Evolutionary conservation across 2,113 vertebrate species (phyloP).

Genomic region (Podarcis raffonei): DNA sequence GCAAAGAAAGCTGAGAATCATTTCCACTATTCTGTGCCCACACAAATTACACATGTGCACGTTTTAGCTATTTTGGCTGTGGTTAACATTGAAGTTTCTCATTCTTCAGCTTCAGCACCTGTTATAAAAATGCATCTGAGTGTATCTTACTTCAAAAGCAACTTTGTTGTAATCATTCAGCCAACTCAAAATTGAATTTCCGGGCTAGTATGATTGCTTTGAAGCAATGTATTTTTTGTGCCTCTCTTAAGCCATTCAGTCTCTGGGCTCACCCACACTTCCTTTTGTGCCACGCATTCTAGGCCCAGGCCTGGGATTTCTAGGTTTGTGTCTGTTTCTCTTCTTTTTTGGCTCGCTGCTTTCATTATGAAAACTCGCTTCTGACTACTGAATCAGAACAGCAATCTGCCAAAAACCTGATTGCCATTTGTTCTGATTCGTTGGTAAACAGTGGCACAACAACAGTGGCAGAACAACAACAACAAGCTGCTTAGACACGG

Average conservation of each 20-base stretch:
- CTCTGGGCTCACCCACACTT: too few relatives aligned
- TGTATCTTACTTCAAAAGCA: neutral
- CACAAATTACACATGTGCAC: neutral
- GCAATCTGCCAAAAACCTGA: too few relatives aligned
- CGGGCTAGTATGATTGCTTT: neutral
- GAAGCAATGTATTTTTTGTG: neutral
- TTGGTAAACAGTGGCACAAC: too few relatives aligned
- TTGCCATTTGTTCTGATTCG: too few relatives aligned
- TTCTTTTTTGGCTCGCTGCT: too few relatives aligned
- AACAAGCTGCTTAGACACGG: too few relatives aligned
- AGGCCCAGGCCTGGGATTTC: too few relatives aligned
- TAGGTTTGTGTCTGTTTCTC: too few relatives aligned
- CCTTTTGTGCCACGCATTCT: too few relatives aligned
- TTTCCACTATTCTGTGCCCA: neutral
- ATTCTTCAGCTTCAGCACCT: neutral
- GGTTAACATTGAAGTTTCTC: neutral
- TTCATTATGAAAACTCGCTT: too few relatives aligned
- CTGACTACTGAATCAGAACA: too few relatives aligned
- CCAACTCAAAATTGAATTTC: neutral
- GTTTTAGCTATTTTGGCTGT: neutral
- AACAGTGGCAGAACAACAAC: too few relatives aligned
- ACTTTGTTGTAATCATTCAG: neutral
- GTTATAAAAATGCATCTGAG: neutral
- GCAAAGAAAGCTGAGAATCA: neutral
- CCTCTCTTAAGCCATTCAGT: neutral